Evolutionary conservation across 2,113 vertebrate species (phyloP).

Genomic region (Muntiacus muntjak): DNA sequence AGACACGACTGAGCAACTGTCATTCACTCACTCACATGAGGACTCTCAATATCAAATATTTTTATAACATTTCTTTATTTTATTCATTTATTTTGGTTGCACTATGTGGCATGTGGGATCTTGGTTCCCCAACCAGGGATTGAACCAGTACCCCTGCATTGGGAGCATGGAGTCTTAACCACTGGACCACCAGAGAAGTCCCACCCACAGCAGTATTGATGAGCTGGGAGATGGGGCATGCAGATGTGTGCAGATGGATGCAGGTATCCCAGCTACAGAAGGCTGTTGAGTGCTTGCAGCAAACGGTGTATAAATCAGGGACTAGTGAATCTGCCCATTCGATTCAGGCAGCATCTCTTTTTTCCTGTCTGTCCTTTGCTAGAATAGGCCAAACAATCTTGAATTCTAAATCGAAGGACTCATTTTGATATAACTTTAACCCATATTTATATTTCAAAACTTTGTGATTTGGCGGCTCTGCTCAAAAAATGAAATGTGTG

Average conservation of each 20-base stretch:
- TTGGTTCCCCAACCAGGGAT: not conserved
- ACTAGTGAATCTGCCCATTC: not conserved
- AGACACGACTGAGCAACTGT: not conserved
- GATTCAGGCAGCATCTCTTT: not conserved
- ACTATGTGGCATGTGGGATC: not conserved
- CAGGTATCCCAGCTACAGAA: rapidly evolving
- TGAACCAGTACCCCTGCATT: not conserved
- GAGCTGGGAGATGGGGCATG: not conserved
- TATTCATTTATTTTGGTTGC: not conserved
- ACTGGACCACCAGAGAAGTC: not conserved
- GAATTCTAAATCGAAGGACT: not conserved
- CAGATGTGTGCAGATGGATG: no score
- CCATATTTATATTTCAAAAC: not conserved
- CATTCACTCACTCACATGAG: not conserved
- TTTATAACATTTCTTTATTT: not conserved
- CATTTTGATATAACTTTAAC: not conserved
- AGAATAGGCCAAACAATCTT: not conserved
- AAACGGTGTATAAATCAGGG: not conserved
- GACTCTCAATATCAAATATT: not conserved
- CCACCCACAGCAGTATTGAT: not conserved
- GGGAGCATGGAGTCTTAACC: not conserved
- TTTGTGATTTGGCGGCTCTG: not conserved
- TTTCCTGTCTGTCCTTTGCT: not conserved
- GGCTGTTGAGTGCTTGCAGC: not conserved
- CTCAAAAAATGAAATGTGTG: not conserved